Evolutionary conservation across 2,888 invertebrate species (phyloP).

Genomic region (Stenodera caucasica): DNA sequence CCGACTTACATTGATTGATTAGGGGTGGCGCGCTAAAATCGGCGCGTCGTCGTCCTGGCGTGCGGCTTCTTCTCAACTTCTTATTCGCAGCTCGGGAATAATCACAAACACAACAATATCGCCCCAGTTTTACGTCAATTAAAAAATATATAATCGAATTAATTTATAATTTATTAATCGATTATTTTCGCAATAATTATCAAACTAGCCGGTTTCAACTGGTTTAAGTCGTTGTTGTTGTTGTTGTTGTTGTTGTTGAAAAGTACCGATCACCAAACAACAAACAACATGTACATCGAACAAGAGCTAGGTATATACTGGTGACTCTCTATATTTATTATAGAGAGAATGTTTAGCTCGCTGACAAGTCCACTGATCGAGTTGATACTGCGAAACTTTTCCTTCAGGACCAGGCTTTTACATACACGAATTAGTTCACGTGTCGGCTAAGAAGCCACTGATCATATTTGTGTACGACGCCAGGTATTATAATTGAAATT

Average conservation of each 20-base stretch:
- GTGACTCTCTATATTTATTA: background rate
- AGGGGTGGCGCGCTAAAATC: constrained; percentile 5
- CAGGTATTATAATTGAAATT: too few species aligned
- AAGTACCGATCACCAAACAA: constrained; percentile 22
- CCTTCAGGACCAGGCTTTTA: constrained; percentile 43
- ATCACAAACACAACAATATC: constrained; percentile 29
- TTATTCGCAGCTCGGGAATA: constrained; percentile 22
- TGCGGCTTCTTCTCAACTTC: constrained; percentile 32
- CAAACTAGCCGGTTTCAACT: constrained; percentile 34
- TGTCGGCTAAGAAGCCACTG: constrained; percentile 32
- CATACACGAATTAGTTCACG: constrained; percentile 43
- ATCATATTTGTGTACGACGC: background rate
- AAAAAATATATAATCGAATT: background rate
- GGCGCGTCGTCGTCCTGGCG: constrained; percentile 32
- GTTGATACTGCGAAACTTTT: constrained; percentile 43
- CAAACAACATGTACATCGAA: constrained; percentile 31
- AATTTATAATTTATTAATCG: background rate
- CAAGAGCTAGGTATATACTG: constrained; percentile 44
- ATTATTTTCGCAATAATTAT: background rate
- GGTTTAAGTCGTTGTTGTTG: too few species aligned
- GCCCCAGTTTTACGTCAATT: constrained; percentile 35
- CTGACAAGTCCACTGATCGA: constrained; percentile 33
- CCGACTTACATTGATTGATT: constrained; percentile 1
- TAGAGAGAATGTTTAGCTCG: constrained; percentile 22
- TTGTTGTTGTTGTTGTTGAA: constrained; percentile 18